Evolutionary conservation across 2,888 invertebrate genomes (phyloP), one percentile per base, ranked within the genome.

Genomic region (Ormyrus rosae): DNA sequence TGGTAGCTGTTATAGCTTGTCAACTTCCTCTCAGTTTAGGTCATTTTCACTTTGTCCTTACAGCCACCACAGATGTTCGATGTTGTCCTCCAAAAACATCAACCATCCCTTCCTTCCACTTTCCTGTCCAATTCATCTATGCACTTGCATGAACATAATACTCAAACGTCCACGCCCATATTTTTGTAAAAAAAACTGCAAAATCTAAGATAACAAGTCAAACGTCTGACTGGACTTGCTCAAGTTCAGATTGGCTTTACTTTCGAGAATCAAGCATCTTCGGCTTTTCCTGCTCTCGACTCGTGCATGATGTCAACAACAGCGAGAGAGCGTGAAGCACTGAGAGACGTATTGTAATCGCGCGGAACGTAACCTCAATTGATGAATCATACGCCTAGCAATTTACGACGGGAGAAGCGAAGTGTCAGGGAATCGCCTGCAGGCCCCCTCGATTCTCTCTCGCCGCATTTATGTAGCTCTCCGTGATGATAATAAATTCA

Each of bases 351-450:
- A 67, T 34, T 34, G 34, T 45, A 65, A 70, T 78, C 73, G 45
- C 70, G 60, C 48, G 61, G 51, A 78, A 81, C 74, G 81, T 81
- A 81, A 81, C 81, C 81, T 81, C 81, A 78, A 81, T 81, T 67
- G 81, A 81, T 81, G 81, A 81, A 61, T 81, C 81, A 81, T 81
- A 75, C 81, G 64, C 65, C 10, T 61, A 81, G 60, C 70, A 67
- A 81, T 81, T 80, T 68, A n/a, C 61, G 50, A 72, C 50, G 61
- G 65, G 46, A 34, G 69, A 77, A 71, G 70, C 61, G 45, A 60
- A 46, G 11, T 19, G 19, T 11, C 48, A 45, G 9, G 71, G 55
- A 48, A 71, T 72, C 60, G 51, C 58, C 60, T 34, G 34, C 34
- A 10, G 51, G 19, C 1, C 53, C 53, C 11, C 55, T 34, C 34